Conservation (phyloP, 2,113 vertebrate genomes). For the Apodemus sylvaticus region DNA sequence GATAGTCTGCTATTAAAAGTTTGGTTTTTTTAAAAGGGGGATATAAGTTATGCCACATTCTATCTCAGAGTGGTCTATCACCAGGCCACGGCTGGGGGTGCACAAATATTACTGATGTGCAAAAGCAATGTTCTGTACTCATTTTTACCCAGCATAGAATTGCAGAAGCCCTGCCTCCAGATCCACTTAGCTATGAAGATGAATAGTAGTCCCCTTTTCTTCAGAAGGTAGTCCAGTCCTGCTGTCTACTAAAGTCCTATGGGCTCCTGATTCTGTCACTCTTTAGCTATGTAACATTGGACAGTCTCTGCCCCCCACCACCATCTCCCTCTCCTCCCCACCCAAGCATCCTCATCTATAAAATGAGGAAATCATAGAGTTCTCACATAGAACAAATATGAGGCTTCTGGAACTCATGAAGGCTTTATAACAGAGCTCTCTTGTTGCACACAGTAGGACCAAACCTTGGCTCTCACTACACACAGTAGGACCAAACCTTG, state of each 20-base stretch:
- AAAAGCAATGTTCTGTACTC: not conserved
- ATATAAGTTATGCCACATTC: not conserved
- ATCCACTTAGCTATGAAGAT: not conserved
- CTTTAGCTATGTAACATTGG: not conserved
- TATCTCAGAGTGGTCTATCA: constrained; percentile 11
- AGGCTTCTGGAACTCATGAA: not conserved
- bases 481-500: not conserved
- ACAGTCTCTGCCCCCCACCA: not conserved
- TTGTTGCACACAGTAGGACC: not conserved
- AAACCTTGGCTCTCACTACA: not conserved
- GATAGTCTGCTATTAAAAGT: constrained; percentile 8
- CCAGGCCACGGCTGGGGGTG: not conserved
- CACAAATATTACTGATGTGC: not conserved
- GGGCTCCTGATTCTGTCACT: not conserved
- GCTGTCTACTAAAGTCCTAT: not conserved
- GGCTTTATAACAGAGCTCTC: not conserved
- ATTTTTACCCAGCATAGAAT: not conserved
- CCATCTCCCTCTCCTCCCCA: not conserved
- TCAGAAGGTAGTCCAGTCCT: not conserved
- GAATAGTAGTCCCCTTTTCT: not conserved
- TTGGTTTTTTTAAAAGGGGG: not conserved
- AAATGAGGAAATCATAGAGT: not conserved
- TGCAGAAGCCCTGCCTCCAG: not conserved
- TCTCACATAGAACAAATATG: not conserved
- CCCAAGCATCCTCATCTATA: not conserved